Evolutionary conservation across 2,888 invertebrate species (phyloP).

Genomic region (Limenitis camilla): DNA sequence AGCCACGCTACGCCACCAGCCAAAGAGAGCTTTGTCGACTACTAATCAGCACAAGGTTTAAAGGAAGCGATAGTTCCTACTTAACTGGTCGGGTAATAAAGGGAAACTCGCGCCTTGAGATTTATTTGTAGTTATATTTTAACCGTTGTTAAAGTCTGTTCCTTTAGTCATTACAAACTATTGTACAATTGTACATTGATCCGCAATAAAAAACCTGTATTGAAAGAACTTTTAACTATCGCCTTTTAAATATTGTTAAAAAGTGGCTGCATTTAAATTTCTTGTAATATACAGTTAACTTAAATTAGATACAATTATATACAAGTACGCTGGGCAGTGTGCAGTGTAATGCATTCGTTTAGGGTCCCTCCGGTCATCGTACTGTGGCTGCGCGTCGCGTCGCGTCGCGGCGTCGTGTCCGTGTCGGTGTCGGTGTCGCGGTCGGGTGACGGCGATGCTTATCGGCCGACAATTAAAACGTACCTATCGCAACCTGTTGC

Average conservation of each 20-base stretch:
- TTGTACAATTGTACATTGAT: not conserved
- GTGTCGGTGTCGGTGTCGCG: conserved; percentile 58
- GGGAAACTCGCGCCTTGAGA: conserved; percentile 46
- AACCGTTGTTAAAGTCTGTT: conserved; percentile 39
- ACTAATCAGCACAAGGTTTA: conserved; percentile 29
- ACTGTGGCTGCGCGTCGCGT: conserved; percentile 40
- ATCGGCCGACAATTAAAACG: conserved; percentile 69
- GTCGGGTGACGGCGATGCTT: conserved; percentile 65
- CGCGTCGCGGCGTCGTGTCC: too few relatives aligned
- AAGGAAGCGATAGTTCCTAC: conserved; percentile 37
- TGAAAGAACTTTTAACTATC: too few relatives aligned
- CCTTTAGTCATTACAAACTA: not conserved
- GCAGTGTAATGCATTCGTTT: conserved; percentile 26
- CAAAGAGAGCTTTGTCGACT: conserved; percentile 31
- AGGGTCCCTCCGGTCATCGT: conserved; percentile 52
- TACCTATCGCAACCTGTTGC: conserved; percentile 74
- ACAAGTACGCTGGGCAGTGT: too few relatives aligned
- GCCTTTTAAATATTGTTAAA: too few relatives aligned
- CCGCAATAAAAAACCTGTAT: too few relatives aligned
- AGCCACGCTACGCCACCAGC: conserved; percentile 35
- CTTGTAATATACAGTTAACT: conserved; percentile 9
- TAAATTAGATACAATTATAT: conserved; percentile 20
- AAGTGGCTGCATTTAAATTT: too few relatives aligned
- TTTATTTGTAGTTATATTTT: conserved; percentile 47
- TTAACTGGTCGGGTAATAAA: conserved; percentile 41